Evolutionary conservation across 2,888 invertebrate genomes (phyloP), one percentile per base, ranked within the genome.

Genomic region (Dolichomitus sp.): DNA sequence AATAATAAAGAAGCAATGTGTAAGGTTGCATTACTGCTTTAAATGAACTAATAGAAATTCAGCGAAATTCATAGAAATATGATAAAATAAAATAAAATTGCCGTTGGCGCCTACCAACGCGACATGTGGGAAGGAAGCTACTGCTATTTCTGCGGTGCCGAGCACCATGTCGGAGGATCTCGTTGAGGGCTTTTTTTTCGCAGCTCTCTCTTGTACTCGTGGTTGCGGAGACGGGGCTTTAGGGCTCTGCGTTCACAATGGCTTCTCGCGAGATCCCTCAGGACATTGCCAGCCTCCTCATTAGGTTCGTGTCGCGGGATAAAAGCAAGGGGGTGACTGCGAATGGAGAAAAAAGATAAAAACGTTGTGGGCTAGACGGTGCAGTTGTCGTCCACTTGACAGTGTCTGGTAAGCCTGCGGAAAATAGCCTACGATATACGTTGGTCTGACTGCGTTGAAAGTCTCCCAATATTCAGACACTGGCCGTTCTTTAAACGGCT

Each of bases 201-300:
- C 11, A 23, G 61, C 65, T 50, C 72, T 50, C 42, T 14, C 40
- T n/a, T 48, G n/a, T 63, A 11, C 42, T 37, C 33, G 48, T 50
- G n/a, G 48, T 66, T 59, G 61, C 42, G 50, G 11, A 27, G 40
- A 66, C 50, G n/a, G 40, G 37, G 45, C 48, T 37, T 66, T 23
- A n/a, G 68, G 52, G 52, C 54, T 50, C 42, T 68, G 45, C 42
- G 42, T 65, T 73, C 61, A 81, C 81, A 81, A 77, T 81, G 68
- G 68, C 77, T 73, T 48, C 81, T 61, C 54, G 54, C 52, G 54
- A 45, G 63, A 33, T 73, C 73, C 77, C 73, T 68, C 52, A 69
- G 81, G 81, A 77, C 63, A 77, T 30, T 27, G 37, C 70, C 17
- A 77, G 68, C 66, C 48, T 54, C 73, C 81, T 81, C 81, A 69